phyloP scores from a whole-genome alignment of 1,140 invertebrate species.

The Drosophila setifemur region DNA sequence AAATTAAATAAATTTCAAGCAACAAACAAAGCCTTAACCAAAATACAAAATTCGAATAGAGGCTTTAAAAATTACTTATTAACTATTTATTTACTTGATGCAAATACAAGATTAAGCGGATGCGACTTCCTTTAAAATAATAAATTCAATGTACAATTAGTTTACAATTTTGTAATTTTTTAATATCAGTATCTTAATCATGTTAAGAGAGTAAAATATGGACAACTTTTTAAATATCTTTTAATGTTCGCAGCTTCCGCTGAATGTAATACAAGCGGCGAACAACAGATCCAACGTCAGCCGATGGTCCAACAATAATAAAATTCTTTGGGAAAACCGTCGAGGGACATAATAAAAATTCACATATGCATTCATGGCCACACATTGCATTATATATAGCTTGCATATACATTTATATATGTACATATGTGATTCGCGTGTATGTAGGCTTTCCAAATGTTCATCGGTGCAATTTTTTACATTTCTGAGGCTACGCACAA shows the following conservation, averaged over 20 bases:
- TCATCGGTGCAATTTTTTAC: slow-evolving; percentile 46
- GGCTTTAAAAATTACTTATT: no score
- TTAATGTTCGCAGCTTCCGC: slow-evolving; percentile 60
- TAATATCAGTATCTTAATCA: background rate
- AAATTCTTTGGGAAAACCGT: slow-evolving; percentile 66
- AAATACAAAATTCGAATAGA: no score
- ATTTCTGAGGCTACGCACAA: slow-evolving; percentile 33
- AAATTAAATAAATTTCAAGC: background rate
- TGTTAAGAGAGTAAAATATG: background rate
- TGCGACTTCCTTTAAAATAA: no score
- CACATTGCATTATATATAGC: no score
- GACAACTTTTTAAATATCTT: slow-evolving; percentile 48
- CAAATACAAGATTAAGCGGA: no score
- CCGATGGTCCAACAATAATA: slow-evolving; percentile 46
- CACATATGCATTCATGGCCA: slow-evolving; percentile 9
- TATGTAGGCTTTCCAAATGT: slow-evolving; percentile 37
- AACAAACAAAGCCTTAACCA: no score
- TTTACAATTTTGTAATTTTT: background rate
- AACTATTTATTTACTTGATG: no score
- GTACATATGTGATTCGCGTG: slow-evolving; percentile 40
- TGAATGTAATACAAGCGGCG: slow-evolving; percentile 52
- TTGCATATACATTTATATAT: slow-evolving; percentile 18
- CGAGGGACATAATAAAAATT: slow-evolving; percentile 48
- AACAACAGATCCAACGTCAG: slow-evolving; percentile 30
- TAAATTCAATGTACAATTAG: no score